Percentiles rank a stretch among this genome's conserved stretches.
Evolutionary conservation across 2,113 vertebrate genomes (phyloP).

Genomic region (Cisticola juncidis): DNA sequence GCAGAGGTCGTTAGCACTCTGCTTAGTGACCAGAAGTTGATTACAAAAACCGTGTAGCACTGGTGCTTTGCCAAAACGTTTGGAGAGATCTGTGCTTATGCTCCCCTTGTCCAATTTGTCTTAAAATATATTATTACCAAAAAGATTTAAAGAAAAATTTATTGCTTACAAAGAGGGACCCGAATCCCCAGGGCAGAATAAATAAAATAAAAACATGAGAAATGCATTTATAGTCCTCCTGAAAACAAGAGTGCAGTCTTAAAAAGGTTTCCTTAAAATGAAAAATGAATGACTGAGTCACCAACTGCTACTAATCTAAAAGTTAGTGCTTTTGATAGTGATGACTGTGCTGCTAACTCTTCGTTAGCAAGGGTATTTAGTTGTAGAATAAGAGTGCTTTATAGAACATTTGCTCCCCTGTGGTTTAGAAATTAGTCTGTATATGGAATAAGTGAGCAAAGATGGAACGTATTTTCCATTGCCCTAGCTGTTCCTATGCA

Average conservation of each 20-base stretch:
- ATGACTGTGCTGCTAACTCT: slow-evolving; percentile 52
- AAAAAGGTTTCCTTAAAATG: slow-evolving; percentile 74
- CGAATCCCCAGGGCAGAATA: slow-evolving; percentile 74
- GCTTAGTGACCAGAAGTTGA: slow-evolving; percentile 69
- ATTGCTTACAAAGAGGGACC: slow-evolving; percentile 70
- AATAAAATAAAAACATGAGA: slow-evolving; percentile 78
- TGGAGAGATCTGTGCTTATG: slow-evolving; percentile 54
- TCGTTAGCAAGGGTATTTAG: slow-evolving; percentile 39
- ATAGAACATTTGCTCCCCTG: slow-evolving; percentile 44
- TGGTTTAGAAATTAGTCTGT: slow-evolving; percentile 52
- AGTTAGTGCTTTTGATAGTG: slow-evolving; percentile 66
- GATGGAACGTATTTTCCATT: slow-evolving; percentile 25
- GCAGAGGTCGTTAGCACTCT: slow-evolving; percentile 57
- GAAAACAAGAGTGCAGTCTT: slow-evolving; percentile 74
- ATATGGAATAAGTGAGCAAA: slow-evolving; percentile 54
- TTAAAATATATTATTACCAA: slow-evolving; percentile 71
- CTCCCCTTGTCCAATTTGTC: slow-evolving; percentile 57
- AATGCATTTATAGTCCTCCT: slow-evolving; percentile 70
- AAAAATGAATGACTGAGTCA: slow-evolving; percentile 70
- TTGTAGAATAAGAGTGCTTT: slow-evolving; percentile 53
- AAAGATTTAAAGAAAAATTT: slow-evolving; percentile 73
- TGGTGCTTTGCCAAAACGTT: slow-evolving; percentile 64
- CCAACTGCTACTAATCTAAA: slow-evolving; percentile 71
- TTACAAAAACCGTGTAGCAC: slow-evolving; percentile 34
- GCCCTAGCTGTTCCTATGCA: neutral